Percentiles rank a stretch among this genome's conserved stretches.
phyloP scores from a whole-genome alignment of 35 echinoderm and acorn worm genomes.

The Heliocidaris tuberculata region DNA sequence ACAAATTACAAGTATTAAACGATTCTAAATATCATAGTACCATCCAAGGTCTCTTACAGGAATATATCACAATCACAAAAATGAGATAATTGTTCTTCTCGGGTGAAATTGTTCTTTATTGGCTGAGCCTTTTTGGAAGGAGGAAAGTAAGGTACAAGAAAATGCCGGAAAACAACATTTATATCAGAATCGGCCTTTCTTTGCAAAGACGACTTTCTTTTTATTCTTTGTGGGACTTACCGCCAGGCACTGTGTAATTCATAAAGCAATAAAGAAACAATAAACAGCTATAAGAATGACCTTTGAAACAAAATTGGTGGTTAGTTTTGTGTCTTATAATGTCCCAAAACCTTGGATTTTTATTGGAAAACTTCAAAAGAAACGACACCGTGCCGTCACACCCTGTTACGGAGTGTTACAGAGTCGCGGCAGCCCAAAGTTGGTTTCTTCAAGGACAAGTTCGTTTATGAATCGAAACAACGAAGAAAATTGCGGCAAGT shows the following conservation, averaged over 20 bases:
- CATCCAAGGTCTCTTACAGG: neutral
- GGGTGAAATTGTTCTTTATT: neutral
- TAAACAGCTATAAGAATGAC: neutral
- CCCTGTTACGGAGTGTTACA: neutral
- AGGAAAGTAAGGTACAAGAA: neutral
- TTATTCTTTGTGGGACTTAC: neutral
- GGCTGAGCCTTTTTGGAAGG: neutral
- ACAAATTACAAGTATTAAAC: neutral
- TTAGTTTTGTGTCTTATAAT: neutral
- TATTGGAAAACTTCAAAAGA: slow-evolving; percentile 13
- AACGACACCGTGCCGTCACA: neutral
- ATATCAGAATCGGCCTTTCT: neutral
- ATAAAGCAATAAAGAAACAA: slow-evolving; percentile 13
- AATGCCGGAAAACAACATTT: neutral
- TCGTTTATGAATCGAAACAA: neutral
- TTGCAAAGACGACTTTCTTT: neutral
- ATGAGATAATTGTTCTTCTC: neutral
- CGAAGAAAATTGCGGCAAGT: neutral
- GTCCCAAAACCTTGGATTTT: neutral
- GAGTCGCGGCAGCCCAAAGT: neutral
- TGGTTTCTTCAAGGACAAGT: neutral
- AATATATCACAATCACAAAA: neutral
- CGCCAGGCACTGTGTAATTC: neutral
- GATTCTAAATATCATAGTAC: no score
- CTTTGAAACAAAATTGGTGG: slow-evolving; percentile 11